phyloP scores from a whole-genome alignment of 2,797 vertebrate genomes.

The Agapornis canus region DNA sequence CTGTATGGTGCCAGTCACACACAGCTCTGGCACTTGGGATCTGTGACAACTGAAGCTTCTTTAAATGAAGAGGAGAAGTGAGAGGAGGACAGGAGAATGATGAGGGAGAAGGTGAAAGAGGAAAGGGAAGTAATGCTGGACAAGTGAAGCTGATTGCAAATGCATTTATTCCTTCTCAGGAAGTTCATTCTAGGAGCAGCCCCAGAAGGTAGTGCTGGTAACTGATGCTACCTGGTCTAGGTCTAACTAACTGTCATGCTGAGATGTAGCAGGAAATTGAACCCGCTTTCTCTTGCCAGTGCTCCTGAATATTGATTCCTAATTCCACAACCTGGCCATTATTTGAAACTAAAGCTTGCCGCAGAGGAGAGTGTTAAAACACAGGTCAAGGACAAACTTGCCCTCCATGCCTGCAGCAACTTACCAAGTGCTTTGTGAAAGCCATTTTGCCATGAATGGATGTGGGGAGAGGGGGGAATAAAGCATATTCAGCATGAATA shows the following conservation, averaged over 20 bases:
- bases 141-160: not conserved
- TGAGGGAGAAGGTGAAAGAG: not conserved
- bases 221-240: conserved; percentile 50
- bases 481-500: conserved; percentile 55
- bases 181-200: not conserved
- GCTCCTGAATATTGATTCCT: conserved; percentile 37
- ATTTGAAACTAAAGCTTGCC: conserved; percentile 61
- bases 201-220: not conserved
- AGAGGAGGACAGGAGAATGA: not conserved
- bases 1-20: not conserved
- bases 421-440: conserved; percentile 37
- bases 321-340: conserved; percentile 56
- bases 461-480: not conserved
- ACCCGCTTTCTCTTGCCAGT: not conserved
- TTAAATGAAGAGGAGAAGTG: not conserved
- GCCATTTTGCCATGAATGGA: conserved; percentile 40
- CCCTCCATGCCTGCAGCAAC: conserved; percentile 19
- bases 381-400: conserved; percentile 43
- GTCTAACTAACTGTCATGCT: not conserved
- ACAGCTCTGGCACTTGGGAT: not conserved
- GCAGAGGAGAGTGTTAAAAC: conserved; percentile 11
- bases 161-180: not conserved
- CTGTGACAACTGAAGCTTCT: not conserved
- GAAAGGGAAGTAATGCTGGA: not conserved
- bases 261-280: conserved; percentile 26